Evolutionary conservation across 1,140 invertebrate genomes (phyloP), one percentile per base, ranked within the genome.

Genomic region (Ephestia elutella): DNA sequence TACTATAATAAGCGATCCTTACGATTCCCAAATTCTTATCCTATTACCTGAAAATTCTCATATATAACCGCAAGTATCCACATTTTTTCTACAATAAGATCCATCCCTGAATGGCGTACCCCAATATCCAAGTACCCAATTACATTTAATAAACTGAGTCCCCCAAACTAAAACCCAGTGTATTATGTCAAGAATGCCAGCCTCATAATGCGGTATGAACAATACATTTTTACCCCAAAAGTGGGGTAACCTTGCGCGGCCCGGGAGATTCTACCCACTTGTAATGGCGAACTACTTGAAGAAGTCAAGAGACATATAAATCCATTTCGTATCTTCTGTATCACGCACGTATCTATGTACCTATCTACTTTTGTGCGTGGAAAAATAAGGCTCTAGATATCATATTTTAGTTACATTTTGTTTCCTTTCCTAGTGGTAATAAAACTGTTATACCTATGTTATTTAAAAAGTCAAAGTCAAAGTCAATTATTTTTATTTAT

Each of bases 251-350:
- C 60, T 72, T 67, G 44, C 62, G 59, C 44, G 48, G 25, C 62
- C 51, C 48, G 38, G 54, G 56, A 60, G 60, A 44, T 44, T 44
- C 48, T 60, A 60, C 53, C 58, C 57, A 17, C 56, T 65, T 56
- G 73, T 64, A 78, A 79, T 70, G 73, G 56, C 63, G 67, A 70
- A 75, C 66, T 72, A 69, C 71, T 74, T 54, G 66, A 75, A 71
- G 71, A 75, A 80, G 69, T 82, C 75, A 79, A 84, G 75, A 76
- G 63, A 66, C 73, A 75, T 75, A 68, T 72, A 65, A 75, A 76
- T 56, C 62, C 64, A 63, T 66, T 70, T 57, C 54, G 56, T 56
- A 54, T 59, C 28, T 28, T 59, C 17, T 25, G 8, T 50, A 21
- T 11, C n/a, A n/a, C n/a, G n/a, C n/a, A n/a, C 19, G 49, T 50